Conservation (phyloP, 2,113 vertebrate genomes). For the Bos javanicus region DNA sequence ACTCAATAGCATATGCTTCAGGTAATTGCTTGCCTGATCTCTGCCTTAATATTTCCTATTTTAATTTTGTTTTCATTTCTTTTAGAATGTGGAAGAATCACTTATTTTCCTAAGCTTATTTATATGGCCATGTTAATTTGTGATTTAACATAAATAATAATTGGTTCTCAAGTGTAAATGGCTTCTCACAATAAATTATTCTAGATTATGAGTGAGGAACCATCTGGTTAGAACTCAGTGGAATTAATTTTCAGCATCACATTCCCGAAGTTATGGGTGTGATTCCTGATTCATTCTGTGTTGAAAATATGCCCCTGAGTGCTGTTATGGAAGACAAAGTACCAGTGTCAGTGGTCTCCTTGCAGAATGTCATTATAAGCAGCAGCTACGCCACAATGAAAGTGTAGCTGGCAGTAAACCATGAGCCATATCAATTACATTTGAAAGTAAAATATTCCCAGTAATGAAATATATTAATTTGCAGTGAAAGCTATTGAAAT, state of each 20-base stretch:
- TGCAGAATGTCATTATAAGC: slow-evolving; percentile 32
- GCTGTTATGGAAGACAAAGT: slow-evolving; percentile 46
- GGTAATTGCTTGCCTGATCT: not conserved
- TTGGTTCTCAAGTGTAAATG: not conserved
- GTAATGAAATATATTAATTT: slow-evolving; percentile 35
- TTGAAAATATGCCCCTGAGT: slow-evolving; percentile 42
- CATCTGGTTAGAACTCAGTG: slow-evolving; percentile 14
- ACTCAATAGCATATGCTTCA: not conserved
- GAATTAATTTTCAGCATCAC: slow-evolving; percentile 16
- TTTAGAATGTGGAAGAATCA: not conserved
- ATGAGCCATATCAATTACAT: not conserved
- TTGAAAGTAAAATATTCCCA: slow-evolving; percentile 50
- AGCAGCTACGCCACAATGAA: slow-evolving; percentile 30
- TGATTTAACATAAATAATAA: slow-evolving; percentile 30
- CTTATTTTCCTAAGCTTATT: not conserved
- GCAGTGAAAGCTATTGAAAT: not conserved
- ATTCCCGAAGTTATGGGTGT: slow-evolving; percentile 8
- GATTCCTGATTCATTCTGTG: slow-evolving; percentile 30
- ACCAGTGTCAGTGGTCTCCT: not conserved
- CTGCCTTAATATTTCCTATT: not conserved
- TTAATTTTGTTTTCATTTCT: not conserved
- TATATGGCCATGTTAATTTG: not conserved
- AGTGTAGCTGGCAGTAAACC: not conserved
- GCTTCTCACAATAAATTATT: slow-evolving; percentile 33
- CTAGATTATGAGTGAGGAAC: not conserved